Evolutionary conservation across 2,888 invertebrate species (phyloP).

Genomic region (Thyatira batis): DNA sequence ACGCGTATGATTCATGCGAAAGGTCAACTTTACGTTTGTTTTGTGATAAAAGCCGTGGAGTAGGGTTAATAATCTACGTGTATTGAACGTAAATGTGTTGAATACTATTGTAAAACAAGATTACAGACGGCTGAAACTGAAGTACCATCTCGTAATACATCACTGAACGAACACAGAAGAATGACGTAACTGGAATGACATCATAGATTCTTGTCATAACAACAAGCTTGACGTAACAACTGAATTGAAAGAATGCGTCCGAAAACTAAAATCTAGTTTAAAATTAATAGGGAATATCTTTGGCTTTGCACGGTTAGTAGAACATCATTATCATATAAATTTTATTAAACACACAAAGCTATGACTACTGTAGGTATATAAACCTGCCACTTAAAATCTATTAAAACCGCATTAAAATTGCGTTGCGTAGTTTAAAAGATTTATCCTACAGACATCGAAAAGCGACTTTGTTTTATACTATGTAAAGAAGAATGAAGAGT

Average conservation of each 20-base stretch:
- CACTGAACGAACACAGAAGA: neutral
- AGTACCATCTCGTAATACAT: neutral
- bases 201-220: slow-evolving; percentile 5
- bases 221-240: too few species aligned
- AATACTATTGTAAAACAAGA: neutral
- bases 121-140: neutral
- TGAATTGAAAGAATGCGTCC: neutral
- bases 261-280: neutral
- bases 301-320: too few species aligned
- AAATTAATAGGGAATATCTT: too few species aligned
- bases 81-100: neutral
- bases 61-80: slow-evolving; percentile 27
- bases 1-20: slow-evolving; percentile 37
- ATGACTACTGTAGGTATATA: too few species aligned
- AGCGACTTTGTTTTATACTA: too few species aligned
- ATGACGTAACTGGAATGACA: slow-evolving; percentile 6
- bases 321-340: too few species aligned
- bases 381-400: too few species aligned
- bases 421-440: too few species aligned
- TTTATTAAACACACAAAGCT: neutral
- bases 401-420: too few species aligned
- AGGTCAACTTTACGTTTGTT: slow-evolving; percentile 51
- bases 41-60: slow-evolving; percentile 21
- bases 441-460: too few species aligned
- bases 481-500: too few species aligned